Evolutionary conservation across 2,797 vertebrate genomes (phyloP), one percentile per base, ranked within the genome.

Genomic region (Heterohyrax brucei): DNA sequence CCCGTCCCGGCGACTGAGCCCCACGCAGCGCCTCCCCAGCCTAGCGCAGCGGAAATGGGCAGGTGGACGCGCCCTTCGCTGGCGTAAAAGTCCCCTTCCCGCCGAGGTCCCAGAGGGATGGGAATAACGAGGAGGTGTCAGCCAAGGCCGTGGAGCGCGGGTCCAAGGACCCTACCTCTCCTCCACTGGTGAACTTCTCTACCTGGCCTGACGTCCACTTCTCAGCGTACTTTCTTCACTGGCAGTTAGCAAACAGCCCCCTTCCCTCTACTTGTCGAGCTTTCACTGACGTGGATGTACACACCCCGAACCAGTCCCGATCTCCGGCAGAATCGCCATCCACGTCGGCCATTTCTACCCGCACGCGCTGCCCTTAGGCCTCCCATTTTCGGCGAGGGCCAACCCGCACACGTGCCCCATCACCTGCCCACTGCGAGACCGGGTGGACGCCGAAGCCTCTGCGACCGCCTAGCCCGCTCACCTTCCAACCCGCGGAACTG

Each of bases 401-500:
- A 78, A 77, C 89, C 91, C 12, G 44, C 64, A 50, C 30, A 3
- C 14, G 24, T 26, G 13, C 87, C 79, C 44, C 88, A 33, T 64
- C 26, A 24, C 22, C 81, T 7, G 72, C 92, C 72, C 85, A 39
- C 53, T 7, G 48, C 26, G 62, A 77, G 79, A 39, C 75, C 78
- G 22, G 24, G 5, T 50, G 26, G 68, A 19, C 21, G 7, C 82
- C 12, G 21, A 5, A 39, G 83, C 33, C 8, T 46, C 48, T 14
- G 24, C 33, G 39, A 44, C 56, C 28, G 72, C 89, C 7, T 4
- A 5, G 64, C 26, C 30, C 80, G 21, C 98, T 96, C 98, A 99
- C 99, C 99, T 99, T 99, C 99, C 99, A 99, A 5, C 99, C 99
- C 6, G 99, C 99, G 9, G 99, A 99, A 96, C 99, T 99, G 98